phyloP scores from a whole-genome alignment of 2,113 vertebrate species.

The Cyprinodon brontotheroides region DNA sequence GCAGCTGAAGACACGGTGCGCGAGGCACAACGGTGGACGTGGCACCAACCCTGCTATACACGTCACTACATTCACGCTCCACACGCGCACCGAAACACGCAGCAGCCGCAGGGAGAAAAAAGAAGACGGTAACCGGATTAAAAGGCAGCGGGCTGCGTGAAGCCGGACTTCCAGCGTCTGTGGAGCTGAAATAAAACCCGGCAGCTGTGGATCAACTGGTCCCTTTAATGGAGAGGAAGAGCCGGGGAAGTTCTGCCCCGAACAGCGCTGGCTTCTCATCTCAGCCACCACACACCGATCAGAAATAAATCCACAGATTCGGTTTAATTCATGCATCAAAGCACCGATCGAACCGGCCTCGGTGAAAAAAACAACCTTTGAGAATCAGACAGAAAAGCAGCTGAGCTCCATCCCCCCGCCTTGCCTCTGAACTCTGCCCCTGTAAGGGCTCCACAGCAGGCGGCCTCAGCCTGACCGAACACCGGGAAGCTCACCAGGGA shows the following conservation, averaged over 20 bases:
- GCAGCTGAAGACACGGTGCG: conserved; percentile 12
- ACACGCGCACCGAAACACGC: conserved; percentile 28
- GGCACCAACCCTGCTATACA: conserved; percentile 70
- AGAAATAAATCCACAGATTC: not conserved
- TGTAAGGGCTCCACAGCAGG: no score
- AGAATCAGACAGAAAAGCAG: not conserved
- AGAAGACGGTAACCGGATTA: not conserved
- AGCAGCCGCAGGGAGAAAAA: not conserved
- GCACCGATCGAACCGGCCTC: conserved; percentile 37
- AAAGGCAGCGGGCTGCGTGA: not conserved
- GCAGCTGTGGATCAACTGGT: conserved; percentile 29
- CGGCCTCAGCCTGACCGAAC: not conserved
- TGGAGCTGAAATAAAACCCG: not conserved
- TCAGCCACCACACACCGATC: conserved; percentile 6
- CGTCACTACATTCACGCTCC: conserved; percentile 58
- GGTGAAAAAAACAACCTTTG: conserved; percentile 2
- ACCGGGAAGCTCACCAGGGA: conserved; percentile 74
- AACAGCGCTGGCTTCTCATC: not conserved
- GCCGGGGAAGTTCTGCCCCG: conserved; percentile 29
- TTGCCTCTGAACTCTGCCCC: not conserved
- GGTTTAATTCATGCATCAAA: conserved; percentile 1
- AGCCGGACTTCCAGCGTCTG: not conserved
- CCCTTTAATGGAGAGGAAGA: conserved; percentile 1
- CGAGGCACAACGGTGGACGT: conserved; percentile 70
- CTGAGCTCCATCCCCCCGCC: not conserved